A percentile compares a stretch with the other conserved stretches of the same genome.
Evolutionary conservation across 2,113 vertebrate genomes (phyloP).

Genomic region (Perccottus glenii): DNA sequence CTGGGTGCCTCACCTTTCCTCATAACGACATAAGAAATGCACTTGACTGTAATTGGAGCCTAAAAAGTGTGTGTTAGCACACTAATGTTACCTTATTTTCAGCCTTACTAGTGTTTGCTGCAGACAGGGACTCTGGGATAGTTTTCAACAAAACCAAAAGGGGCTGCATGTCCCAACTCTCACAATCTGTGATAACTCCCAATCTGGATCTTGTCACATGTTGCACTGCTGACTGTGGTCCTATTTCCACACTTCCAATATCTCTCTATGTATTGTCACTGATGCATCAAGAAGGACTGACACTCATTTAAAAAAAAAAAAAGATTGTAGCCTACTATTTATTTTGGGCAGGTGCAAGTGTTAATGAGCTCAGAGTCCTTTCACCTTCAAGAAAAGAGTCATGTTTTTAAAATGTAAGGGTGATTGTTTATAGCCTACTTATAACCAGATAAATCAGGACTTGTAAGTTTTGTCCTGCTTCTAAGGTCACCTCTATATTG

Average conservation of each 20-base stretch:
- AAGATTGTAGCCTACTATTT: constrained; percentile 1
- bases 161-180: constrained; percentile 12
- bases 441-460: not conserved
- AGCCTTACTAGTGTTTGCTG: constrained; percentile 11
- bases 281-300: constrained; percentile 2
- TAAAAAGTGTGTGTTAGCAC: constrained; percentile 38
- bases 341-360: constrained; percentile 4
- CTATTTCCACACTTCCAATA: constrained; percentile 33
- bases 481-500: constrained; percentile 7
- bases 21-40: constrained; percentile 55
- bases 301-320: constrained; percentile 2
- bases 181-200: constrained; percentile 12
- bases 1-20: constrained; percentile 49
- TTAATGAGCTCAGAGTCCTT: constrained; percentile 10
- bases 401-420: not conserved
- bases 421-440: not conserved
- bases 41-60: constrained; percentile 69
- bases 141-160: constrained; percentile 38
- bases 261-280: constrained; percentile 5
- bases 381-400: not conserved
- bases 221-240: constrained; percentile 13
- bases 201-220: constrained; percentile 25
- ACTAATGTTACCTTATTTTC: constrained; percentile 61
- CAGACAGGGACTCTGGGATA: constrained; percentile 13
- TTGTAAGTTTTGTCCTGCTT: constrained; percentile 1